A percentile compares a stretch with the other conserved stretches of the same genome.
phyloP scores from a whole-genome alignment of 2,113 vertebrate species.

The Rafetus swinhoei region DNA sequence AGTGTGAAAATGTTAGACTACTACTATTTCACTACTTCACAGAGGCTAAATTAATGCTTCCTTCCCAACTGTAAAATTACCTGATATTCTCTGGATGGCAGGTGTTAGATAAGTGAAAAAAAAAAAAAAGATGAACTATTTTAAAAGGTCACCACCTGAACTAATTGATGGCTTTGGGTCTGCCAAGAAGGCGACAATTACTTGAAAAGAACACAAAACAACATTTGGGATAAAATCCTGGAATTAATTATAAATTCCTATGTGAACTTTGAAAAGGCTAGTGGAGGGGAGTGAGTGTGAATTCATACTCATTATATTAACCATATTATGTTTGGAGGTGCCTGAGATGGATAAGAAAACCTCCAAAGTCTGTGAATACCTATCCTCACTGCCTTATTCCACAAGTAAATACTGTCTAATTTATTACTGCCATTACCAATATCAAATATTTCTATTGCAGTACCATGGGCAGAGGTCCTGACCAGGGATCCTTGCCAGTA shows the following conservation, averaged over 20 bases:
- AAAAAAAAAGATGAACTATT: accelerated
- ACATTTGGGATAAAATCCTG: neutral
- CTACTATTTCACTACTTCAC: neutral
- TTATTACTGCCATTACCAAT: neutral
- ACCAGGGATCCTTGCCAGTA: neutral
- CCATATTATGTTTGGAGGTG: neutral
- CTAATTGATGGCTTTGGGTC: neutral
- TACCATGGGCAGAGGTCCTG: neutral
- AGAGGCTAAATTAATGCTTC: neutral
- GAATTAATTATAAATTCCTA: neutral
- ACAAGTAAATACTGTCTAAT: neutral
- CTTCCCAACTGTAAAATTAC: neutral
- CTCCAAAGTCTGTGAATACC: neutral
- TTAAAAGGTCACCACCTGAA: neutral
- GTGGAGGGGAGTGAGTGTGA: neutral
- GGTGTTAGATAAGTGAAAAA: neutral
- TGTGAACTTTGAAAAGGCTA: neutral
- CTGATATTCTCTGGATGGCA: neutral
- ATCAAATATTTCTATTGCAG: neutral
- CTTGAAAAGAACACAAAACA: neutral
- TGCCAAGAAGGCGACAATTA: neutral
- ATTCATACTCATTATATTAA: neutral
- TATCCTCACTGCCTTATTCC: neutral
- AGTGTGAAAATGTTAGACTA: accelerated
- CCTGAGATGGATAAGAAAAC: neutral